A percentile compares a stretch with the other conserved stretches of the same genome.
Conservation (phyloP, 2,113 vertebrate species). For the Psittacula cyanocephala region DNA sequence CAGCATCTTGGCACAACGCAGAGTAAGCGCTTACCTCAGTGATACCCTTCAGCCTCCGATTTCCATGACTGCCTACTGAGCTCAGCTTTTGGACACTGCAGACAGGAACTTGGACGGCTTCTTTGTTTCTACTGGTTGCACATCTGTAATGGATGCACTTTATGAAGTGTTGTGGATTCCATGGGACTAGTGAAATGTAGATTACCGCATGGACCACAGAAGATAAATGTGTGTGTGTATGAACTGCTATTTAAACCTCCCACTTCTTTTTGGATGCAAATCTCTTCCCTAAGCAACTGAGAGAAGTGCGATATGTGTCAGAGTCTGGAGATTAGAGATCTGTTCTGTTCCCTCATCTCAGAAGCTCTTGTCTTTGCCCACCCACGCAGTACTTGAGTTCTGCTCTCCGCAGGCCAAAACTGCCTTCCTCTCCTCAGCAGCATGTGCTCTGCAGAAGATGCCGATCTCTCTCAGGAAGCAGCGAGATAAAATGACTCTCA, state of each 20-base stretch:
- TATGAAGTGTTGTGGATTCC: not conserved
- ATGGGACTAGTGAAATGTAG: not conserved
- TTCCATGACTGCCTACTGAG: not conserved
- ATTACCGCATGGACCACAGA: not conserved
- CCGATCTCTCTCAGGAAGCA: conserved; percentile 58
- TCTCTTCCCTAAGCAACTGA: conserved; percentile 70
- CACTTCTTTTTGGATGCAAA: conserved; percentile 69
- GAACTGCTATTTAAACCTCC: conserved; percentile 63
- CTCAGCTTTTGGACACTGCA: not conserved
- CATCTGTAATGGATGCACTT: not conserved
- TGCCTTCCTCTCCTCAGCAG: conserved; percentile 47
- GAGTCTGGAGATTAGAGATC: conserved; percentile 71
- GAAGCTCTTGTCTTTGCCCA: conserved; percentile 64
- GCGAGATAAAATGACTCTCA: not conserved
- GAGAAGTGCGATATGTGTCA: conserved; percentile 65
- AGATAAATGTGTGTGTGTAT: not conserved
- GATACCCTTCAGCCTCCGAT: not conserved
- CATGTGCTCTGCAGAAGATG: conserved; percentile 37
- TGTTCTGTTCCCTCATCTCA: conserved; percentile 66
- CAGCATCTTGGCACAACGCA: not conserved
- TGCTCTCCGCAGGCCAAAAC: conserved; percentile 54
- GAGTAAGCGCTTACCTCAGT: not conserved
- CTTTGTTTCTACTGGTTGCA: not conserved
- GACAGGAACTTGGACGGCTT: not conserved
- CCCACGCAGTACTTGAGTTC: conserved; percentile 67